Base-by-base conservation (phyloP, 2,888 invertebrate species). In the Cheiracanthium punctorium region DNA sequence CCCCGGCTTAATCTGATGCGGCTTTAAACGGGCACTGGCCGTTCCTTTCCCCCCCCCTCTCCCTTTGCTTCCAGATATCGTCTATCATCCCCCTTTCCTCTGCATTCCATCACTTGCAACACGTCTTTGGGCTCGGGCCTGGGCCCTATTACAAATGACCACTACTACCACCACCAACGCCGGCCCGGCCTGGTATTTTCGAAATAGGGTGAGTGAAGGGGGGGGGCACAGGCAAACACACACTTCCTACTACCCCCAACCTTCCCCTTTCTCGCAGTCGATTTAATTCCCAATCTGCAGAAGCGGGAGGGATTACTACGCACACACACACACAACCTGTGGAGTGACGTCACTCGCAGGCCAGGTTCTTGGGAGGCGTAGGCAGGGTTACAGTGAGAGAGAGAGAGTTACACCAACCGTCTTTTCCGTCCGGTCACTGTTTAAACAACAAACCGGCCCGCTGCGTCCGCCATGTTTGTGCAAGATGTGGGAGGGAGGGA, bases 121-220 rank as follows among this genome's bases (percentile, higher is more conserved):
- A n/a, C 70, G 70, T 37, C 70, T 70, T 70, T 41, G n/a, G n/a
- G n/a, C n/a, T n/a, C n/a, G n/a, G n/a, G 33, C 32, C 37, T 37
- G 70, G 70, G n/a, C n/a, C n/a, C 70, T 24, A 70, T 70, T 70
- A 70, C 70, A 70, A 70, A 70, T 70, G 70, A 70, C 70, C 70
- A n/a, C n/a, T n/a, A n/a, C n/a, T n/a, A n/a, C n/a, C n/a, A n/a
- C n/a, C n/a, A n/a, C n/a, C n/a, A n/a, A n/a, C n/a, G n/a, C n/a
- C n/a, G n/a, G n/a, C n/a, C n/a, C n/a, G n/a, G 70, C 24, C 37
- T 32, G 70, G 41, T 37, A 70, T 70, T 70, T 70, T 70, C 70
- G 48, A 48, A 48, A n/a, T n/a, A n/a, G n/a, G n/a, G n/a, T n/a
- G n/a, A n/a, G n/a, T n/a, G n/a, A n/a, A n/a, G n/a, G n/a, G n/a